Evolutionary conservation across 2,888 invertebrate genomes (phyloP).

Genomic region (Diadromus collaris): DNA sequence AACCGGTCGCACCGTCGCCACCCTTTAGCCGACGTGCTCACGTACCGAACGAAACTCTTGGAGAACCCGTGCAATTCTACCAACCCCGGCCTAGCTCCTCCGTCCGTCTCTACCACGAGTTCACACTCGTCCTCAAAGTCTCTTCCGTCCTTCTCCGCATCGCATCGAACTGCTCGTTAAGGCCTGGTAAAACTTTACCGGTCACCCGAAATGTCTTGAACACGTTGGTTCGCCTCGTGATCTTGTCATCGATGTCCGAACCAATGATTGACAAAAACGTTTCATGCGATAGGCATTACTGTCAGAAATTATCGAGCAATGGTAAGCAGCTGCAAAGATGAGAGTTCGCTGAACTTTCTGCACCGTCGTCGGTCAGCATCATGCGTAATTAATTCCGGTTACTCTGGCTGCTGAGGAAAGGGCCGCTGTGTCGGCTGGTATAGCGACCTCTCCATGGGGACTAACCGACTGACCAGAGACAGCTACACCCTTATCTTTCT

Average conservation of each 20-base stretch:
- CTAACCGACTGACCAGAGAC: slow-evolving; percentile 56
- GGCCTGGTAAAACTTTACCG: slow-evolving; percentile 57
- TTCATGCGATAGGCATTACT: background rate
- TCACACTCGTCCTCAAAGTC: slow-evolving; percentile 68
- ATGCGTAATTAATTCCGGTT: slow-evolving; percentile 54
- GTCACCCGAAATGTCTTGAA: slow-evolving; percentile 16
- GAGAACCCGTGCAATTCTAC: slow-evolving; percentile 70
- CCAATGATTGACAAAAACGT: background rate
- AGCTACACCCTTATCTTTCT: slow-evolving; percentile 42
- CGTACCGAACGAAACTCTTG: slow-evolving; percentile 78
- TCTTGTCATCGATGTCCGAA: background rate
- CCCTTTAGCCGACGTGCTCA: slow-evolving; percentile 75
- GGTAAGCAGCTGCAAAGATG: background rate
- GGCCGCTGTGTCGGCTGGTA: slow-evolving; percentile 31
- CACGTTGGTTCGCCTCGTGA: background rate
- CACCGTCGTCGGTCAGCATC: slow-evolving; percentile 36
- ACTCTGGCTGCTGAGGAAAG: slow-evolving; percentile 41
- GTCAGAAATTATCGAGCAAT: slow-evolving; percentile 5
- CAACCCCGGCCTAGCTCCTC: slow-evolving; percentile 38
- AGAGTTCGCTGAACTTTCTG: slow-evolving; percentile 33
- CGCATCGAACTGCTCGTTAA: slow-evolving; percentile 74
- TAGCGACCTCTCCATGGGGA: slow-evolving; percentile 49
- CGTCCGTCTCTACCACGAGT: slow-evolving; percentile 63
- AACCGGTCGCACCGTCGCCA: slow-evolving; percentile 47
- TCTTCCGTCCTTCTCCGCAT: slow-evolving; percentile 24